Conservation (phyloP, 1,140 invertebrate genomes). For the Zaprionus ornatus region DNA sequence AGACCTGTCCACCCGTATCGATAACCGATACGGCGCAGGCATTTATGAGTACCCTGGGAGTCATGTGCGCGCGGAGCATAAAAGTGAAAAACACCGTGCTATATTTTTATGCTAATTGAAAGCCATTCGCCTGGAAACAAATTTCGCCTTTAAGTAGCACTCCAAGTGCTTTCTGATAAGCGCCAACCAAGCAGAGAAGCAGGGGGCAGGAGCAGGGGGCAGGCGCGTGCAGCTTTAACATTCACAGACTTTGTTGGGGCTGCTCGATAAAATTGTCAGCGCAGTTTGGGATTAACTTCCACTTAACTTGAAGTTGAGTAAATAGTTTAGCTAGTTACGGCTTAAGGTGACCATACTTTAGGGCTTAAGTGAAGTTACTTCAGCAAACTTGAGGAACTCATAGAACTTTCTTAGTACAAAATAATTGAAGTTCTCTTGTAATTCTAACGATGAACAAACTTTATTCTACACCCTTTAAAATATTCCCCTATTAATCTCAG, state of each 20-base stretch:
- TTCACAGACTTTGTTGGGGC: neutral
- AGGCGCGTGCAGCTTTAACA: too few relatives aligned
- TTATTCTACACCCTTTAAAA: neutral
- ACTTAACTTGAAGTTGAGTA: neutral
- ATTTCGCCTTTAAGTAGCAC: slow-evolving; percentile 43
- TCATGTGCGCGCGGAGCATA: slow-evolving; percentile 24
- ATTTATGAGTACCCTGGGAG: slow-evolving; percentile 65
- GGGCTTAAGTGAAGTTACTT: neutral
- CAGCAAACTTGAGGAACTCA: too few relatives aligned
- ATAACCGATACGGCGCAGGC: slow-evolving; percentile 35
- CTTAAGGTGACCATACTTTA: neutral
- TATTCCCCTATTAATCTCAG: neutral
- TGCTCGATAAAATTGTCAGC: neutral
- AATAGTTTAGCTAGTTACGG: neutral
- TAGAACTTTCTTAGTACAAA: too few relatives aligned
- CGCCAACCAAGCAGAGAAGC: neutral
- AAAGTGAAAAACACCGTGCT: slow-evolving; percentile 38
- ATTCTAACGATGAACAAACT: too few relatives aligned
- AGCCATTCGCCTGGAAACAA: slow-evolving; percentile 71
- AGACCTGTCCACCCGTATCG: slow-evolving; percentile 8
- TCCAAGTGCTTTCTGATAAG: slow-evolving; percentile 16
- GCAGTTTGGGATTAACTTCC: neutral
- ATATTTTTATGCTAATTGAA: slow-evolving; percentile 83
- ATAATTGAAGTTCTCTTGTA: too few relatives aligned
- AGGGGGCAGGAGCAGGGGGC: too few relatives aligned